Evolutionary conservation across 2,113 vertebrate species (phyloP).

Genomic region (Xenopus laevis): DNA sequence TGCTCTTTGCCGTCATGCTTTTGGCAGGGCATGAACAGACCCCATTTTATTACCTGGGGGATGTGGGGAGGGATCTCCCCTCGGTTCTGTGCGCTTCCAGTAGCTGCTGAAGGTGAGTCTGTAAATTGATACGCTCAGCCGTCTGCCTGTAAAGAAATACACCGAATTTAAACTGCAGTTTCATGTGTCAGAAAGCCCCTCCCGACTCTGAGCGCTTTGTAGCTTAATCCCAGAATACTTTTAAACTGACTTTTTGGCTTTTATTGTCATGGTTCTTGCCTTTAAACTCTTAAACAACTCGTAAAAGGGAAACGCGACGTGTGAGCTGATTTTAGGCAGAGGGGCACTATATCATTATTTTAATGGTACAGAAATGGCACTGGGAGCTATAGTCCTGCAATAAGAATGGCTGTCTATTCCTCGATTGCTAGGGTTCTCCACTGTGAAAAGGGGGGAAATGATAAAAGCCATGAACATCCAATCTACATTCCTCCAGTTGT

Average conservation of each 20-base stretch:
- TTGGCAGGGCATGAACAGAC: conserved; percentile 10
- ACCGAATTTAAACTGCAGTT: conserved; percentile 19
- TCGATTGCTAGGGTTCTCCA: no score
- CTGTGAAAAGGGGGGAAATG: no score
- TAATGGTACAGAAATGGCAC: no score
- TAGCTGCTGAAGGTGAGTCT: conserved; percentile 88
- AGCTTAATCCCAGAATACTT: conserved; percentile 31
- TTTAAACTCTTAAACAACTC: conserved; percentile 4
- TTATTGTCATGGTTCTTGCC: conserved; percentile 10
- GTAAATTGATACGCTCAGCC: conserved; percentile 76
- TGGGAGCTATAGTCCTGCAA: no score
- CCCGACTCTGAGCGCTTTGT: background rate
- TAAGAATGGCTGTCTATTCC: no score
- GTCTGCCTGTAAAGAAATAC: conserved; percentile 75
- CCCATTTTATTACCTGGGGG: conserved; percentile 72
- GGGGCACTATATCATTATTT: background rate
- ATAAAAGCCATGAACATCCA: no score
- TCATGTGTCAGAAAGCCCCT: background rate
- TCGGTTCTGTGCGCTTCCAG: conserved; percentile 75
- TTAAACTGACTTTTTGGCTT: conserved; percentile 12
- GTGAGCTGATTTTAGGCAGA: background rate
- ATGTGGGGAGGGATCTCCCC: conserved; percentile 68
- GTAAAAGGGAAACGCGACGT: conserved; percentile 3
- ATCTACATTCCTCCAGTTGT: no score
- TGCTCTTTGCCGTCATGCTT: background rate